Percentiles rank a stretch among this genome's conserved stretches.
phyloP scores from a whole-genome alignment of 2,797 vertebrate genomes.

The Hydrolagus colliei region DNA sequence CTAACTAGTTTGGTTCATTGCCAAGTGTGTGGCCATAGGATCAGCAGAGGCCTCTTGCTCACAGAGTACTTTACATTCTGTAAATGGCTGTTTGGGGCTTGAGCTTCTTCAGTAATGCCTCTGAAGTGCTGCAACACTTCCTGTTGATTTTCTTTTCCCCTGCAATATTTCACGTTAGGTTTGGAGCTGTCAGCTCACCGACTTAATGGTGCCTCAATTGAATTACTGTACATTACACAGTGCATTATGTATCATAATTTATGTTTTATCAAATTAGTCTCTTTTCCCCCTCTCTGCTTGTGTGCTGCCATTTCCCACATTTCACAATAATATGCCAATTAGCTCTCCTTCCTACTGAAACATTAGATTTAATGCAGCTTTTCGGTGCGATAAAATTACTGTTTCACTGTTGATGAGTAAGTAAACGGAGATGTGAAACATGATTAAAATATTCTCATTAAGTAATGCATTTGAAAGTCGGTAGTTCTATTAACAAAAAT shows the following conservation, averaged over 20 bases:
- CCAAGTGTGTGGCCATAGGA: not conserved
- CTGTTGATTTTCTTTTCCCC: not conserved
- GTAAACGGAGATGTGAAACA: not conserved
- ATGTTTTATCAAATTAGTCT: slow-evolving; percentile 42
- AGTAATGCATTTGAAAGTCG: too few species aligned
- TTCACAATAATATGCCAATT: slow-evolving; percentile 9
- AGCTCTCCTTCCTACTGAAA: not conserved
- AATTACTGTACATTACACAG: slow-evolving; percentile 56
- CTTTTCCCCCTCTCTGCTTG: not conserved
- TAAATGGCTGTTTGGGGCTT: not conserved
- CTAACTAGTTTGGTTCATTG: too few species aligned
- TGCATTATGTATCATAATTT: slow-evolving; percentile 46
- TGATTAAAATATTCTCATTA: too few species aligned
- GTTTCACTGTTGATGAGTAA: not conserved
- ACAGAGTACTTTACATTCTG: not conserved
- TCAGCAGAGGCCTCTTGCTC: not conserved
- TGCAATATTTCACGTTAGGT: slow-evolving; percentile 44
- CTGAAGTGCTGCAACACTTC: slow-evolving; percentile 23
- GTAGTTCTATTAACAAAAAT: not conserved
- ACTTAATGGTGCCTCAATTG: slow-evolving; percentile 56
- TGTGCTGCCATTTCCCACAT: not conserved
- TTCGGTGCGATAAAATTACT: not conserved
- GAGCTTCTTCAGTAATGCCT: not conserved
- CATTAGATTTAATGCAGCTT: not conserved
- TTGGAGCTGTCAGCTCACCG: slow-evolving; percentile 46